These are phyloP conservation scores for Mormyrus lacerda DNA, from an alignment of 2,113 vertebrate species.

Conservation along the genomic window DNA sequence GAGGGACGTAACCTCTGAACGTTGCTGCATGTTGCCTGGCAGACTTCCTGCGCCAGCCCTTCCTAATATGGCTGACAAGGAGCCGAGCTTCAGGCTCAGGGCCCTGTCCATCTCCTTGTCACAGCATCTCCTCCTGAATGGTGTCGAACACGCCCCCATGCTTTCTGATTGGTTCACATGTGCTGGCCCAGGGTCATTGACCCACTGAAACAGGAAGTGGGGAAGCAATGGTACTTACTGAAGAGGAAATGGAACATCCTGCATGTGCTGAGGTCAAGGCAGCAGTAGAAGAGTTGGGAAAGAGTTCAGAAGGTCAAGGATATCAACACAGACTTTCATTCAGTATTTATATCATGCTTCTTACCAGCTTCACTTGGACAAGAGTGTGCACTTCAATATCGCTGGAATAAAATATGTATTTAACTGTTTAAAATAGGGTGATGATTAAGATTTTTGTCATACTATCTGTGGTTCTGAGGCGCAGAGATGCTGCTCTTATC, in stretches of 20 bases:
- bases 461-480: not conserved
- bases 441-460: not conserved
- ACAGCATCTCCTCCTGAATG: not conserved
- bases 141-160: not conserved
- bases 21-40: not conserved
- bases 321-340: not conserved
- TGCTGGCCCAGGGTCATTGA: not conserved
- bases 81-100: not conserved
- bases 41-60: not conserved
- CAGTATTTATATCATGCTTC: not conserved
- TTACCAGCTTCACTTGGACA: not conserved
- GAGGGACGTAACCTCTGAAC: not conserved
- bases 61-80: not conserved
- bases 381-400: not conserved
- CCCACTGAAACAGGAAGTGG: not conserved
- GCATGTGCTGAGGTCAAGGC: not conserved
- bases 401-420: not conserved
- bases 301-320: not conserved
- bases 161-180: not conserved
- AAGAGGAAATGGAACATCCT: not conserved
- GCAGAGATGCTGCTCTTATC: not conserved
- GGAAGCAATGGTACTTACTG: not conserved
- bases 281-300: not conserved
- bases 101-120: not conserved
- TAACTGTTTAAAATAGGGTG: not conserved